Conservation (phyloP, 2,113 vertebrate species). For the Psophia crepitans region DNA sequence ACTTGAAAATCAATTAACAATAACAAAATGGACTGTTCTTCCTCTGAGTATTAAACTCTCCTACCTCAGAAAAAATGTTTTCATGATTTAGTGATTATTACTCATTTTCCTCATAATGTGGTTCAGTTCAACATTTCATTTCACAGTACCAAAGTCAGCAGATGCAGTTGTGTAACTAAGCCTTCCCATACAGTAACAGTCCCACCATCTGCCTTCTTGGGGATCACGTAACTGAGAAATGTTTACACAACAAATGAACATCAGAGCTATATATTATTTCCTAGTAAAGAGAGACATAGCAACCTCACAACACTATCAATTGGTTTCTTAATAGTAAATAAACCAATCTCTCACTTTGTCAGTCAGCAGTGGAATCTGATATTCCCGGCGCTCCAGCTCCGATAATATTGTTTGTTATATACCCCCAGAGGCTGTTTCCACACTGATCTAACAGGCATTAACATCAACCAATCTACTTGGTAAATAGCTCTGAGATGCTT, state of each 20-base stretch:
- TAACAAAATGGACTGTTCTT: not conserved
- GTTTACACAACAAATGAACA: not conserved
- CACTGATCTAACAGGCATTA: not conserved
- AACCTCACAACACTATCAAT: constrained; percentile 1
- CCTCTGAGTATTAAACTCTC: not conserved
- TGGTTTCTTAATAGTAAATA: constrained; percentile 44
- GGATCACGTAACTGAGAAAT: not conserved
- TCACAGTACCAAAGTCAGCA: not conserved
- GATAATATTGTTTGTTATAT: constrained; percentile 25
- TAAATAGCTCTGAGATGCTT: not conserved
- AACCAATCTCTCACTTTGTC: constrained; percentile 15
- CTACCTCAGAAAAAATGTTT: not conserved
- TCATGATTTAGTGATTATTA: not conserved
- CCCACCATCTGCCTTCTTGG: not conserved
- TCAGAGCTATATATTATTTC: not conserved
- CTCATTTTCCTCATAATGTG: not conserved
- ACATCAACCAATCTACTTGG: not conserved
- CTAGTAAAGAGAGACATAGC: constrained; percentile 6
- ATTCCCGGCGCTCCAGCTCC: not conserved
- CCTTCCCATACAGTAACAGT: not conserved
- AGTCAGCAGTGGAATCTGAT: not conserved
- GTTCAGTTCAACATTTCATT: not conserved
- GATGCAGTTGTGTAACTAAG: not conserved
- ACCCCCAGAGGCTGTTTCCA: not conserved
- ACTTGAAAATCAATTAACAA: not conserved